Percentiles rank a stretch among this genome's conserved stretches.
phyloP scores from a whole-genome alignment of 2,888 invertebrate species.

The Brachypalpus laphriformis region DNA sequence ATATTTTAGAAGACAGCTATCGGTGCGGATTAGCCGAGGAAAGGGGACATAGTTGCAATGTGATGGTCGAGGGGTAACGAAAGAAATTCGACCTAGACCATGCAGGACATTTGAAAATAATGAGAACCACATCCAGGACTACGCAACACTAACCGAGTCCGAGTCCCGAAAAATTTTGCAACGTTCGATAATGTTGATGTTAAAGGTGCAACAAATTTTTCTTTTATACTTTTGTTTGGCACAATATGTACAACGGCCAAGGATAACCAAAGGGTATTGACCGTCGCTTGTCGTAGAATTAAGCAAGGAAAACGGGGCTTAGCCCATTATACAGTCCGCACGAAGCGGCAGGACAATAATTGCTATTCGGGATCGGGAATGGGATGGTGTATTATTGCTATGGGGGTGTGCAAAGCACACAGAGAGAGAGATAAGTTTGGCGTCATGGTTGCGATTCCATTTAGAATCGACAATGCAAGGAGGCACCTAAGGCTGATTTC shows the following conservation, averaged over 20 bases:
- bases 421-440: constrained; percentile 51
- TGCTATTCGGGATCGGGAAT: constrained; percentile 43
- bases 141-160: constrained; percentile 11
- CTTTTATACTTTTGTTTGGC: constrained; percentile 36
- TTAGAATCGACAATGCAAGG: constrained; percentile 49
- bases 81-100: constrained; percentile 1
- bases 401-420: constrained; percentile 66
- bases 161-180: constrained; percentile 36
- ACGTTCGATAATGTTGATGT: constrained; percentile 45
- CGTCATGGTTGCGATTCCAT: constrained; percentile 72
- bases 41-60: constrained; percentile 9
- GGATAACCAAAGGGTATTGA: constrained; percentile 72
- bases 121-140: constrained; percentile 40
- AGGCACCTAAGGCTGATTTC: constrained; percentile 42
- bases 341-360: constrained; percentile 61
- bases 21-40: constrained; percentile 29
- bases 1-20: constrained; percentile 28
- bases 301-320: constrained; percentile 46
- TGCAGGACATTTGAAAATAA: constrained; percentile 57
- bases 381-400: constrained; percentile 60
- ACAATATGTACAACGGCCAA: constrained; percentile 27
- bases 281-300: constrained; percentile 52
- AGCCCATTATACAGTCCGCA: constrained; percentile 41
- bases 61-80: background rate
- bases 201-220: constrained; percentile 60